Conservation (phyloP, 1,140 invertebrate species). For the Heliconius eleuchia region DNA sequence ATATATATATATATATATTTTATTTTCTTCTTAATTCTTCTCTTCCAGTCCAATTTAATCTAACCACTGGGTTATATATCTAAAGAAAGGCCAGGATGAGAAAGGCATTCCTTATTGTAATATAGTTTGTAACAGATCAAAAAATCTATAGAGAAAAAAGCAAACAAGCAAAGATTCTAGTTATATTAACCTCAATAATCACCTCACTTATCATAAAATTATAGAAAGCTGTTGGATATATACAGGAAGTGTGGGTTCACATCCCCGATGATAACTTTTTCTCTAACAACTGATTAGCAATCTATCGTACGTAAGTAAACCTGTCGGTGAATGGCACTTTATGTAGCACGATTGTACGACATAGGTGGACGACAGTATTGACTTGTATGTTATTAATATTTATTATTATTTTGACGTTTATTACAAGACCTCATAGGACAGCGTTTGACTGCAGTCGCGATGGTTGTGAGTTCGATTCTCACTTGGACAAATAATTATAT, state of each 20-base stretch:
- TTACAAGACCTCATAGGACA: too few species aligned
- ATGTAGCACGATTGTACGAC: not conserved
- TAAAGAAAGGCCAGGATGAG: too few species aligned
- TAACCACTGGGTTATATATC: too few species aligned
- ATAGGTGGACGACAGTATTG: not conserved
- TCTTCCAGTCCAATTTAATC: too few species aligned
- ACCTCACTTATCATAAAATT: constrained; percentile 5
- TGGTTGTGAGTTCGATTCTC: too few species aligned
- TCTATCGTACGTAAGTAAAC: constrained; percentile 17
- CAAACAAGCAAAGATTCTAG: not conserved
- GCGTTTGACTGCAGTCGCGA: too few species aligned
- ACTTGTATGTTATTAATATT: not conserved
- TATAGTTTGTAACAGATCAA: not conserved
- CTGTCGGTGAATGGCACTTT: constrained; percentile 5
- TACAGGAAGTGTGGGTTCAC: constrained; percentile 34
- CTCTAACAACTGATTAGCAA: constrained; percentile 32
- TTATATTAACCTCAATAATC: constrained; percentile 1
- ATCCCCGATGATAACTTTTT: constrained; percentile 34
- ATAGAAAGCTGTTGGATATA: constrained; percentile 1
- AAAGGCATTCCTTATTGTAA: too few species aligned
- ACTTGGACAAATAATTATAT: too few species aligned
- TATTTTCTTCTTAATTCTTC: too few species aligned
- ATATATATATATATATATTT: too few species aligned
- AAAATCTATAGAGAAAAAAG: not conserved
- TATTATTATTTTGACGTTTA: too few species aligned